Percentiles rank a stretch among this genome's conserved stretches.
Conservation (phyloP, 2,888 invertebrate genomes). For the Vanessa cardui region DNA sequence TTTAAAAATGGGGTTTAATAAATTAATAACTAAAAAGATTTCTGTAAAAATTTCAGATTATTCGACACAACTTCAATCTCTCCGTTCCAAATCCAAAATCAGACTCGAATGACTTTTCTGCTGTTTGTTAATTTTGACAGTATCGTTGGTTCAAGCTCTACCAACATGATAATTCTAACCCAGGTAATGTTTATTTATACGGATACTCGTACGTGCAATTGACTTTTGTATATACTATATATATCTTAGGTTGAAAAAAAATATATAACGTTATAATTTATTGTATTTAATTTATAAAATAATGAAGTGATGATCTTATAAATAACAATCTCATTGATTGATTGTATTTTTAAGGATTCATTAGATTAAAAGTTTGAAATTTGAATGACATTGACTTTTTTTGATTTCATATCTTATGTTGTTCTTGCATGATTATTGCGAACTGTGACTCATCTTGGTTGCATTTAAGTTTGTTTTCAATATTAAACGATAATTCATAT, state of each 20-base stretch:
- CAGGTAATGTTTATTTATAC: background rate
- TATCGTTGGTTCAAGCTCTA: conserved; percentile 32
- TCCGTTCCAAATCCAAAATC: conserved; percentile 67
- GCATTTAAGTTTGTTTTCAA: conserved; percentile 8
- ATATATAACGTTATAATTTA: too few relatives aligned
- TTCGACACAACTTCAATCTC: conserved; percentile 57
- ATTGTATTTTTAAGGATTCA: too few relatives aligned
- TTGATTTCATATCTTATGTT: conserved; percentile 3
- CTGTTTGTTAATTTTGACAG: conserved; percentile 61
- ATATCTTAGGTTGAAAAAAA: too few relatives aligned
- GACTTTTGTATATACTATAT: too few relatives aligned
- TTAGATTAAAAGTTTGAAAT: background rate
- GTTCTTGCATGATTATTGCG: conserved; percentile 15
- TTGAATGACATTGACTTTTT: background rate
- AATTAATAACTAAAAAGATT: conserved; percentile 62
- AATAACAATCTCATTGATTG: background rate
- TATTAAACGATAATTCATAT: conserved; percentile 2
- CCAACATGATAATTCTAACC: conserved; percentile 31
- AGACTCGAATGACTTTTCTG: conserved; percentile 61
- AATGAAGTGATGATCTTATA: too few relatives aligned
- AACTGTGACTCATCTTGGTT: conserved; percentile 36
- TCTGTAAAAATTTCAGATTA: conserved; percentile 67
- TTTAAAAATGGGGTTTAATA: conserved; percentile 54
- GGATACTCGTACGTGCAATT: conserved; percentile 17
- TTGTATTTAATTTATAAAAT: too few relatives aligned